phyloP scores from a whole-genome alignment of 2,888 invertebrate genomes.

The Listrodromus nycthemerus region DNA sequence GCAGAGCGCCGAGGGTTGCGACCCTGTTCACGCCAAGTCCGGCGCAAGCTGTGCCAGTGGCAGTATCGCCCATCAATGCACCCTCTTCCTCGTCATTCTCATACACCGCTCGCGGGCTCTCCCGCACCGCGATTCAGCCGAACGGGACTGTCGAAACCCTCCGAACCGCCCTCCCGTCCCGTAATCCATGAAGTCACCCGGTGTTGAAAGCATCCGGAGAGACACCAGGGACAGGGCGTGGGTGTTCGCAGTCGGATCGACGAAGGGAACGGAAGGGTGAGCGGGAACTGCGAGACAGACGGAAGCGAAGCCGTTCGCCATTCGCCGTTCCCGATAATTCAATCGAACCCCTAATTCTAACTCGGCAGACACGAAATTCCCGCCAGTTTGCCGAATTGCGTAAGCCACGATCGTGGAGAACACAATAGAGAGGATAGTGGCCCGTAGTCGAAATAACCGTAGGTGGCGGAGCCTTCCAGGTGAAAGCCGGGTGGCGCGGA shows the following conservation, averaged over 20 bases:
- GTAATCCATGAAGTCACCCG: constrained; percentile 62
- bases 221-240: constrained; percentile 59
- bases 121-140: constrained; percentile 44
- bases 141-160: constrained; percentile 63
- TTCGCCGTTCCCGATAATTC: constrained; percentile 81
- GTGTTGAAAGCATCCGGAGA: constrained; percentile 68
- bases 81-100: constrained; percentile 56
- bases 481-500: constrained; percentile 34
- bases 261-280: constrained; percentile 34
- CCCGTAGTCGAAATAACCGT: constrained; percentile 75
- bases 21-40: constrained; percentile 50
- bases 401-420: constrained; percentile 75
- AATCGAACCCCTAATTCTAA: constrained; percentile 84
- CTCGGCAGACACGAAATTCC: constrained; percentile 83
- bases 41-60: constrained; percentile 61
- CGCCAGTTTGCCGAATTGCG: constrained; percentile 83
- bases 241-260: constrained; percentile 41
- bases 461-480: constrained; percentile 65
- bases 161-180: constrained; percentile 9
- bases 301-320: constrained; percentile 66
- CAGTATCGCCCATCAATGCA: constrained; percentile 46
- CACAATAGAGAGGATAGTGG: constrained; percentile 75
- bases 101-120: constrained; percentile 48
- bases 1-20: constrained; percentile 72
- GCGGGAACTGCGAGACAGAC: constrained; percentile 60